Percentiles rank a stretch among this genome's conserved stretches.
phyloP scores from a whole-genome alignment of 2,113 vertebrate genomes.

The Limnothrissa miodon region DNA sequence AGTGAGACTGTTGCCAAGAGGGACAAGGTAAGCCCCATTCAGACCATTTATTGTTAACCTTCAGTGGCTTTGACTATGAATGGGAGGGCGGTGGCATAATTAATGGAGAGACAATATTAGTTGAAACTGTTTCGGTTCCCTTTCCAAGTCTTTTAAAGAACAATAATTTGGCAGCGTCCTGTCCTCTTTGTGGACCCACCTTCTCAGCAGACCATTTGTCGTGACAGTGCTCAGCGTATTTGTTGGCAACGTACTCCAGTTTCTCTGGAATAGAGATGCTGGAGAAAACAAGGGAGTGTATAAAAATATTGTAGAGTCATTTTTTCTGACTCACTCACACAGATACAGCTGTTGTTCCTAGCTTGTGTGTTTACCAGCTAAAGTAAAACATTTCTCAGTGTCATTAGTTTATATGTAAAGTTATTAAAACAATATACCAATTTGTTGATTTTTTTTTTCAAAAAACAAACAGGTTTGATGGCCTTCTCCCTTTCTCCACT shows the following conservation, averaged over 20 bases:
- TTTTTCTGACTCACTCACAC: background rate
- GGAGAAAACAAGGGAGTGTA: conserved; percentile 42
- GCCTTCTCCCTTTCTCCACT: background rate
- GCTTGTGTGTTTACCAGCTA: background rate
- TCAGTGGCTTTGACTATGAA: background rate
- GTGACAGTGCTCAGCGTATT: conserved; percentile 90
- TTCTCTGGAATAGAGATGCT: conserved; percentile 94
- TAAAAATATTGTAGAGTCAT: background rate
- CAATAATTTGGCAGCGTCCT: conserved; percentile 22
- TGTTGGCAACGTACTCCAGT: conserved; percentile 90
- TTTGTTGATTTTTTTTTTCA: too few species aligned
- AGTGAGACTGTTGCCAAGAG: background rate
- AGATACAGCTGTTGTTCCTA: background rate
- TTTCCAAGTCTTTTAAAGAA: conserved; percentile 29
- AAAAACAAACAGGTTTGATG: background rate
- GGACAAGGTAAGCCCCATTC: background rate
- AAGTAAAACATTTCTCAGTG: background rate
- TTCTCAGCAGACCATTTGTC: conserved; percentile 98
- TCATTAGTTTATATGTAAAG: background rate
- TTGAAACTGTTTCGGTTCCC: background rate
- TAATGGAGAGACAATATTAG: background rate
- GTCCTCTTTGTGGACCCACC: conserved; percentile 68
- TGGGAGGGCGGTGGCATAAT: background rate
- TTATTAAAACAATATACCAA: too few species aligned
- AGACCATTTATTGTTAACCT: background rate